Evolutionary conservation across 2,888 invertebrate species (phyloP).

Genomic region (Melanchra persicariae): DNA sequence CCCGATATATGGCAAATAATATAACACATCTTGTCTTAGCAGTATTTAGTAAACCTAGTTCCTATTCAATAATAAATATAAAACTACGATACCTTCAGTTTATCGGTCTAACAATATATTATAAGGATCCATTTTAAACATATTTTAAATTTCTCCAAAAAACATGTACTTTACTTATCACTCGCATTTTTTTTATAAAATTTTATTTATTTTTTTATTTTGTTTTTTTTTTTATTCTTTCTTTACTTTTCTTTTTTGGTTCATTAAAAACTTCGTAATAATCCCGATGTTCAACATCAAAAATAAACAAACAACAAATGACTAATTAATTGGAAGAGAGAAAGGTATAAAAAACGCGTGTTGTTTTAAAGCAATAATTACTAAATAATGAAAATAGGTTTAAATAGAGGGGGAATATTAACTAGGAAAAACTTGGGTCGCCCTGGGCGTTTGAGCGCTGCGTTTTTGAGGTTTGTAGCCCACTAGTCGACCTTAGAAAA

Average conservation of each 20-base stretch:
- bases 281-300: constrained; percentile 59
- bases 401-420: constrained; percentile 36
- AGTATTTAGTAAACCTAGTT: constrained; percentile 5
- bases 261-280: constrained; percentile 47
- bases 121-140: background rate
- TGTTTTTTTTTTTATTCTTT: too few relatives aligned
- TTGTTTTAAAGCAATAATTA: constrained; percentile 34
- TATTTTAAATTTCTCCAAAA: constrained; percentile 4
- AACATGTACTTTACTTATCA: background rate
- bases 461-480: background rate
- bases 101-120: background rate
- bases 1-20: background rate
- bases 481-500: background rate
- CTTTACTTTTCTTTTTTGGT: background rate
- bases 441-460: constrained; percentile 35
- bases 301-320: constrained; percentile 25
- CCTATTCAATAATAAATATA: background rate
- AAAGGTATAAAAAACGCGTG: constrained; percentile 39
- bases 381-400: constrained; percentile 31
- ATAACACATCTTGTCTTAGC: background rate
- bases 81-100: background rate
- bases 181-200: constrained; percentile 32
- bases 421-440: constrained; percentile 27
- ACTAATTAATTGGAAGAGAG: constrained; percentile 10
- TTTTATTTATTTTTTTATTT: background rate